These are phyloP conservation scores for Elgaria multicarinata DNA, from an alignment of 2,113 vertebrate species.

Conservation along the genomic window DNA sequence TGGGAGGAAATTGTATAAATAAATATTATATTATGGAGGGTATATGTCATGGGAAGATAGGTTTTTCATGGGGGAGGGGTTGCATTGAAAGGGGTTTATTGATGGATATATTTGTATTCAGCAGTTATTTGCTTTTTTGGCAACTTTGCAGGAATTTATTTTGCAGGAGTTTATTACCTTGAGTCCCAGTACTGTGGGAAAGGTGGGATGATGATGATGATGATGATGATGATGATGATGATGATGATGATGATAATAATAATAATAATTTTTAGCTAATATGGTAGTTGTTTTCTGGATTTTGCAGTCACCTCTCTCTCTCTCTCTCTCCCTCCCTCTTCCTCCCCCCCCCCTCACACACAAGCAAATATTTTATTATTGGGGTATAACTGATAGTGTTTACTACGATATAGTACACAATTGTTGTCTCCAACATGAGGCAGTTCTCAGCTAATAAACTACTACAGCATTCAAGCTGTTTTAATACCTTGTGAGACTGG, in stretches of 20 bases:
- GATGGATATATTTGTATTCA: not conserved
- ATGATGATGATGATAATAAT: too few species aligned
- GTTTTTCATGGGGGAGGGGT: not conserved
- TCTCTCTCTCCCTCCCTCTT: too few species aligned
- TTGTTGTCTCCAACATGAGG: not conserved
- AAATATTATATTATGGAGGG: not conserved
- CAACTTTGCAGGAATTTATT: not conserved
- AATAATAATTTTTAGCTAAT: too few species aligned
- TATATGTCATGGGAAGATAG: not conserved
- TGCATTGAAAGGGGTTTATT: not conserved
- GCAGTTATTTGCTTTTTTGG: not conserved
- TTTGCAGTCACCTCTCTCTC: not conserved
- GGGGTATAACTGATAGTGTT: not conserved
- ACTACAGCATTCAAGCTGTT: not conserved
- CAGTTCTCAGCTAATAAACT: not conserved
- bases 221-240: too few species aligned
- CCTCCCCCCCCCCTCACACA: too few species aligned
- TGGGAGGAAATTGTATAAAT: slow-evolving; percentile 7
- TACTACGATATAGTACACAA: not conserved
- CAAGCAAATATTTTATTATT: not conserved
- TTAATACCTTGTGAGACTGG: not conserved
- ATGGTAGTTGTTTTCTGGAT: not conserved
- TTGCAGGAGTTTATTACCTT: too few species aligned
- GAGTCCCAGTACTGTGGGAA: too few species aligned
- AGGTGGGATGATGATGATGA: too few species aligned